Conservation (phyloP, 2,797 vertebrate species). For the Enteromius trimaculatus region DNA sequence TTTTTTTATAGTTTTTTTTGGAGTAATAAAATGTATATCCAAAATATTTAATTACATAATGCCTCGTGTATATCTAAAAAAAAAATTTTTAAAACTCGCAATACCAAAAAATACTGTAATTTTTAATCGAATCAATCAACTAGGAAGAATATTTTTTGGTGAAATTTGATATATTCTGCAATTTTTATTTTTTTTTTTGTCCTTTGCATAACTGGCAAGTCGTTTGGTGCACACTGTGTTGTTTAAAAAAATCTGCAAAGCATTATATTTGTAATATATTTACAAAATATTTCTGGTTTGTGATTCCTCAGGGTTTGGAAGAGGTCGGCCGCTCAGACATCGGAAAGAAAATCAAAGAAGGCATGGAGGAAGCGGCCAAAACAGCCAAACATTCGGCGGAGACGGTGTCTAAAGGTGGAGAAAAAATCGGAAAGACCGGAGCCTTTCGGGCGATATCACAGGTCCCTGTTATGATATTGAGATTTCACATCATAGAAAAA, state of each 20-base stretch:
- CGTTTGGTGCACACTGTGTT: background rate
- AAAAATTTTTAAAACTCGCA: background rate
- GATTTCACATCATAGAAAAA: background rate
- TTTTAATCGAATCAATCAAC: background rate
- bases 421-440: constrained; percentile 88
- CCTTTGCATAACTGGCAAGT: background rate
- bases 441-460: constrained; percentile 95
- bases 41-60: background rate
- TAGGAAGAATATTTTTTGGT: background rate
- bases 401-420: constrained; percentile 86
- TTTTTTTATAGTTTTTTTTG: background rate
- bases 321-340: constrained; percentile 91
- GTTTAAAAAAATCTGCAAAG: background rate
- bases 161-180: too few relatives aligned
- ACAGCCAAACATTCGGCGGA: constrained; percentile 93
- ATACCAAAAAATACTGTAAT: background rate
- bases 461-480: constrained; percentile 69
- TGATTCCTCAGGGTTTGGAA: constrained; percentile 83
- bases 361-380: constrained; percentile 92
- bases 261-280: background rate
- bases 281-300: background rate
- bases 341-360: constrained; percentile 93
- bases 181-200: too few relatives aligned
- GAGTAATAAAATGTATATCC: background rate
- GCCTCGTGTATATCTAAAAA: background rate